phyloP scores from a whole-genome alignment of 1,140 invertebrate species.

The Aphis craccivora region DNA sequence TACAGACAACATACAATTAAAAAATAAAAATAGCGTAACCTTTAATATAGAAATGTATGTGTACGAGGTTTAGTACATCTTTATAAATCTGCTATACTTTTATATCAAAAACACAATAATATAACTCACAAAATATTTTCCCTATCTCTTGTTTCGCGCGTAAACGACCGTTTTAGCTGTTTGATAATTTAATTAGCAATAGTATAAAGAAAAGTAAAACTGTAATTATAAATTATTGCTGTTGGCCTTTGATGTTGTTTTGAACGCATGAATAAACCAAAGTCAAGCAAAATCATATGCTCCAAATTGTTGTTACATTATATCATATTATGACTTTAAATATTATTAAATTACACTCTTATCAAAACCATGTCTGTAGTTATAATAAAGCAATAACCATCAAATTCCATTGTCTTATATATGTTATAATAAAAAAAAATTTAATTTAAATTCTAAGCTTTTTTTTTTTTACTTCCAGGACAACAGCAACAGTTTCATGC shows the following conservation, averaged over 20 bases:
- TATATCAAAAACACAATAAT: too few relatives aligned
- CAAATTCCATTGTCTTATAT: background rate
- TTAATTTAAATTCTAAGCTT: background rate
- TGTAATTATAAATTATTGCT: background rate
- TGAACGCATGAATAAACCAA: background rate
- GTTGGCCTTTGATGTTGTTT: constrained; percentile 32
- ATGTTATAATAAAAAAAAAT: background rate
- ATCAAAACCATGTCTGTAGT: background rate
- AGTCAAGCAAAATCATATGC: background rate
- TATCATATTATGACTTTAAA: background rate
- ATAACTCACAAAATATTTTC: background rate
- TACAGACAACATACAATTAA: background rate
- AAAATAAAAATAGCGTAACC: background rate
- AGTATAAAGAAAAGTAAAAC: background rate
- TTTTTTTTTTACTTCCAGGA: constrained; percentile 70
- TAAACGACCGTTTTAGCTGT: background rate
- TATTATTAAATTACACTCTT: background rate
- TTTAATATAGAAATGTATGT: background rate
- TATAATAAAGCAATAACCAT: background rate
- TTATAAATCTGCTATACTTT: background rate
- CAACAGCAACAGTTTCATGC: constrained; percentile 89
- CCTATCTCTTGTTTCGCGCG: background rate
- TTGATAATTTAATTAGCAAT: background rate
- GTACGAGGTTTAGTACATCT: background rate
- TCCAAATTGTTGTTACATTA: background rate